A percentile compares a stretch with the other conserved stretches of the same genome.
phyloP scores from a whole-genome alignment of 2,888 invertebrate species.

The Pachycephus smyrnensis region DNA sequence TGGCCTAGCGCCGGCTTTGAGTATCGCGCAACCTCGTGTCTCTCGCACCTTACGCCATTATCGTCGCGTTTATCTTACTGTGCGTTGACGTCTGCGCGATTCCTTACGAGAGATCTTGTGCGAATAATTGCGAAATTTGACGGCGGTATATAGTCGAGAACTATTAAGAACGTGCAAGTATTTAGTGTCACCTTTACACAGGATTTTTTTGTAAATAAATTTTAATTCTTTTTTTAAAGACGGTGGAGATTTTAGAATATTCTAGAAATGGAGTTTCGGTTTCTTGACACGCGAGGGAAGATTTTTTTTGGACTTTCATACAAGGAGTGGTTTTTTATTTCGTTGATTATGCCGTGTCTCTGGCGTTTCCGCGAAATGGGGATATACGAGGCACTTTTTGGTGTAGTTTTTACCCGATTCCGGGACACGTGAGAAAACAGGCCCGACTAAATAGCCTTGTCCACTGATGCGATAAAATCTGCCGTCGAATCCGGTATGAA shows the following conservation, averaged over 20 bases:
- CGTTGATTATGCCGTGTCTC: not conserved
- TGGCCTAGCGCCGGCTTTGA: not conserved
- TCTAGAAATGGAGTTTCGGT: not conserved
- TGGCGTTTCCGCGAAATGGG: not conserved
- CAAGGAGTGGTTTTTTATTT: not conserved
- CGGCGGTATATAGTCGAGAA: not conserved
- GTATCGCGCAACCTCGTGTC: not conserved
- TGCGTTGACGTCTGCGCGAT: not conserved
- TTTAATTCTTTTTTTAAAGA: not conserved
- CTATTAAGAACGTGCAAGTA: not conserved
- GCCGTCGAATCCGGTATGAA: slow-evolving; percentile 14
- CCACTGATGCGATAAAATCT: slow-evolving; percentile 47
- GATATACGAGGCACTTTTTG: not conserved
- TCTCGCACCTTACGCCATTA: not conserved
- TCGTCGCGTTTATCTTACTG: not conserved
- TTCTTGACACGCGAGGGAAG: too few species aligned
- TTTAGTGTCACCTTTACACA: not conserved
- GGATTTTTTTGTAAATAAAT: not conserved
- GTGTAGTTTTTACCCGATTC: slow-evolving; percentile 19
- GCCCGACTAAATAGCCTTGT: slow-evolving; percentile 44
- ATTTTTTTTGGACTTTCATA: not conserved
- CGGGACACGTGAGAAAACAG: slow-evolving; percentile 49
- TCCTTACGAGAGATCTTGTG: not conserved
- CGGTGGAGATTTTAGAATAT: too few species aligned
- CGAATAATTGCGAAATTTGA: not conserved